These are phyloP conservation scores for Onchidella celtica DNA, from an alignment of 2,888 invertebrate genomes.

Conservation along the genomic window DNA sequence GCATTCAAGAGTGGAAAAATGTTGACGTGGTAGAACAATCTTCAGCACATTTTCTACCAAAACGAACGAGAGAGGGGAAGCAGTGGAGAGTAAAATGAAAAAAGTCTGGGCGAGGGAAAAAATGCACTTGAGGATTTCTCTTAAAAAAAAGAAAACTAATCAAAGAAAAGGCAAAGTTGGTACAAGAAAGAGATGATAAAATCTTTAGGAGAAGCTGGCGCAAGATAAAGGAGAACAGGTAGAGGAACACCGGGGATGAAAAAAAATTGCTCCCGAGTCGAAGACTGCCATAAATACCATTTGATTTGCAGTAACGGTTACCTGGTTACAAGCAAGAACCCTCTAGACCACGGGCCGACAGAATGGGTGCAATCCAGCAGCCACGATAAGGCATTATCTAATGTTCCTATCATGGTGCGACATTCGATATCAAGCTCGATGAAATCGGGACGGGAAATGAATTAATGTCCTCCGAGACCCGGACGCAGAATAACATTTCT, in stretches of 20 bases:
- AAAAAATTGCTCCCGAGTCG: not conserved
- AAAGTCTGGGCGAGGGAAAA: too few relatives aligned
- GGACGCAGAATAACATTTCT: not conserved
- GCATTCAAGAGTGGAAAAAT: too few relatives aligned
- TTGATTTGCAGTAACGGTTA: not conserved
- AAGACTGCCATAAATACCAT: not conserved
- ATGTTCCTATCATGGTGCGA: conserved; percentile 14
- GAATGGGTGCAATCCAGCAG: not conserved
- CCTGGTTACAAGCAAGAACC: conserved; percentile 7
- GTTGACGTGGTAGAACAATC: too few relatives aligned
- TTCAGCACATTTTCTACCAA: too few relatives aligned
- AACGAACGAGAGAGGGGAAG: not conserved
- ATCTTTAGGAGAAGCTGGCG: too few relatives aligned
- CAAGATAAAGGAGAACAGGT: not conserved
- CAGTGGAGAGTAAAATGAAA: not conserved
- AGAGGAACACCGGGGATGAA: not conserved
- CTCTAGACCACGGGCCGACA: not conserved
- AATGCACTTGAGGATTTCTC: too few relatives aligned
- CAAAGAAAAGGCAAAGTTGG: not conserved
- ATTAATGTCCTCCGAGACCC: not conserved
- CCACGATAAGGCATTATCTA: not conserved
- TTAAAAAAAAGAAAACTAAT: not conserved
- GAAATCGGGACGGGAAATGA: not conserved
- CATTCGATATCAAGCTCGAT: conserved; percentile 30
- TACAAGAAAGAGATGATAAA: not conserved